These are phyloP conservation scores for Odontamblyopus rebecca DNA, from an alignment of 2,797 vertebrate genomes.

Conservation along the genomic window DNA sequence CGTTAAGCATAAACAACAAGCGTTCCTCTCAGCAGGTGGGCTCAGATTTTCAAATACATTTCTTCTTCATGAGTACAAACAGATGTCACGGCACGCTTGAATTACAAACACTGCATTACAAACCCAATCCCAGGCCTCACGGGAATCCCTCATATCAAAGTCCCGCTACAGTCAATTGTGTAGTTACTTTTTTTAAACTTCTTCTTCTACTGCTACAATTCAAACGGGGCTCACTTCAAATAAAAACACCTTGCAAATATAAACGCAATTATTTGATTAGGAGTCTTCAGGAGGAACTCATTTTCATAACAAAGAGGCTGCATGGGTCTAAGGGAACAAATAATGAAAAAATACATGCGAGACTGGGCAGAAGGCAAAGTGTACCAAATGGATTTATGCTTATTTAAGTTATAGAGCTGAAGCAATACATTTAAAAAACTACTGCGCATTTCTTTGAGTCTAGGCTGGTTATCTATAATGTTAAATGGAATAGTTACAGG, in stretches of 20 bases:
- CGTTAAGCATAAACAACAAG: neutral
- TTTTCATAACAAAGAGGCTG: constrained; percentile 24
- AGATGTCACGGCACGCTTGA: constrained; percentile 27
- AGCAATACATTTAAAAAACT: neutral
- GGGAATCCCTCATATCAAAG: constrained; percentile 31
- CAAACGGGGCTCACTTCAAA: constrained; percentile 40
- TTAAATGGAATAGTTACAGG: too few species aligned
- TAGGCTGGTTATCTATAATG: too few species aligned
- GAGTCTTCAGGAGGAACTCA: constrained; percentile 19
- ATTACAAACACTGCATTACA: constrained; percentile 25
- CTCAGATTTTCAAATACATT: constrained; percentile 4
- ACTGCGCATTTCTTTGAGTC: neutral
- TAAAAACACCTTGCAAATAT: constrained; percentile 20
- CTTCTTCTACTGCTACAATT: constrained; percentile 16
- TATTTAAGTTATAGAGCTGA: neutral
- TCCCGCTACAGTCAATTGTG: constrained; percentile 29
- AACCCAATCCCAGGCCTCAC: constrained; percentile 16
- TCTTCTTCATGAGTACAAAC: neutral
- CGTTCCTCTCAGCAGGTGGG: neutral
- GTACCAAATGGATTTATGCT: neutral
- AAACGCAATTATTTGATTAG: constrained; percentile 39
- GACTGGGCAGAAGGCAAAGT: neutral
- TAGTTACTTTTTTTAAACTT: constrained; percentile 28
- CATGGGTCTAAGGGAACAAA: constrained; percentile 16
- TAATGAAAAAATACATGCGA: constrained; percentile 2